phyloP scores from a whole-genome alignment of 2,888 invertebrate species.

The Lobophora halterata region DNA sequence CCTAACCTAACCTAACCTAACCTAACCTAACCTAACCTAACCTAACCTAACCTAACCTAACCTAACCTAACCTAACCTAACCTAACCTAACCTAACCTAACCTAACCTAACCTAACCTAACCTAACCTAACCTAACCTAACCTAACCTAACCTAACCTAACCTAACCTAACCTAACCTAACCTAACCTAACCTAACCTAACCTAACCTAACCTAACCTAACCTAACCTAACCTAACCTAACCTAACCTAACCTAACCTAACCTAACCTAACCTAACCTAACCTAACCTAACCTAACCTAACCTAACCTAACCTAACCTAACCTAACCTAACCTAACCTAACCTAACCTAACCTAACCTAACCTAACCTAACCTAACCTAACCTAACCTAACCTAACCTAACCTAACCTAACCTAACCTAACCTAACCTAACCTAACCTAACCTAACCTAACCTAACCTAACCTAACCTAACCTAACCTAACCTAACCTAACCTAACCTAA shows the following conservation, averaged over 20 bases:
- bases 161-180: slow-evolving; percentile 17
- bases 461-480: slow-evolving; percentile 10
- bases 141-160: slow-evolving; percentile 17
- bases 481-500: slow-evolving; percentile 17
- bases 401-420: slow-evolving; percentile 19
- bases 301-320: slow-evolving; percentile 14
- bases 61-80: slow-evolving; percentile 5
- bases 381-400: slow-evolving; percentile 25
- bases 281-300: slow-evolving; percentile 10
- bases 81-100: slow-evolving; percentile 4
- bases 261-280: slow-evolving; percentile 19
- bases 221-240: slow-evolving; percentile 18
- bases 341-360: slow-evolving; percentile 12
- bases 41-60: slow-evolving; percentile 5
- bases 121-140: slow-evolving; percentile 16
- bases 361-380: slow-evolving; percentile 16
- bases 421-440: slow-evolving; percentile 17
- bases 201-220: slow-evolving; percentile 19
- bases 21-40: slow-evolving; percentile 7
- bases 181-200: slow-evolving; percentile 18
- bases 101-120: slow-evolving; percentile 12
- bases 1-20: slow-evolving; percentile 17
- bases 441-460: slow-evolving; percentile 14
- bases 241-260: slow-evolving; percentile 19
- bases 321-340: slow-evolving; percentile 14